Conservation (phyloP, 2,888 invertebrate genomes). For the Amphipyra tragopoginis region DNA sequence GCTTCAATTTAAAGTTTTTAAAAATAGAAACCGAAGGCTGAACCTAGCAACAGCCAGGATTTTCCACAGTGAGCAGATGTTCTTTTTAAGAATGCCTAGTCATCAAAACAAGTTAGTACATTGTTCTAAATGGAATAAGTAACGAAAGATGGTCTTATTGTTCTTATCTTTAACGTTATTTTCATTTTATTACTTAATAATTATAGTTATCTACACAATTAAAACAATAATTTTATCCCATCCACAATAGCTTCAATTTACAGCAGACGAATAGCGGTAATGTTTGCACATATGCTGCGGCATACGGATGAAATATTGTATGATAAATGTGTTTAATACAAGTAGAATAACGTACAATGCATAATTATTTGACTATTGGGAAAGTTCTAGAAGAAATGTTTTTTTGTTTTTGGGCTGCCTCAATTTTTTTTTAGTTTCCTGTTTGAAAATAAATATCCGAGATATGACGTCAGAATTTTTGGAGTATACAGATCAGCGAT, state of each 20-base stretch:
- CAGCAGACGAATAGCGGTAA: conserved; percentile 33
- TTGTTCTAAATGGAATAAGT: too few species aligned
- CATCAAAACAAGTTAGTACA: too few species aligned
- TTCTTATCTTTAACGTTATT: too few species aligned
- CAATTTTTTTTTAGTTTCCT: neutral
- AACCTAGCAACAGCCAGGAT: too few species aligned
- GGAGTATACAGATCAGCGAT: too few species aligned
- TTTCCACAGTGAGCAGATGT: too few species aligned
- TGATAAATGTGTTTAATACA: conserved; percentile 44
- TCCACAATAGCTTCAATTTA: conserved; percentile 64
- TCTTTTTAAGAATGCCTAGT: too few species aligned
- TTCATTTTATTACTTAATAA: too few species aligned
- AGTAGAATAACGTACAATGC: neutral
- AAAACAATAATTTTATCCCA: conserved; percentile 54
- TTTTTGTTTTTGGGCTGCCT: neutral
- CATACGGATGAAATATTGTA: conserved; percentile 59
- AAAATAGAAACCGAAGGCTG: too few species aligned
- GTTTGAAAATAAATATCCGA: neutral
- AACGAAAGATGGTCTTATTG: too few species aligned
- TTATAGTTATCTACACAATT: conserved; percentile 2
- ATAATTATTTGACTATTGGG: conserved; percentile 6
- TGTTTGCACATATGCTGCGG: conserved; percentile 66
- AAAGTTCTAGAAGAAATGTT: conserved; percentile 11
- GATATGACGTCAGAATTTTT: too few species aligned
- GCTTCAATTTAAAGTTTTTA: too few species aligned